Conservation (phyloP, 2,888 invertebrate genomes). For the Aspidiotus rigidus region DNA sequence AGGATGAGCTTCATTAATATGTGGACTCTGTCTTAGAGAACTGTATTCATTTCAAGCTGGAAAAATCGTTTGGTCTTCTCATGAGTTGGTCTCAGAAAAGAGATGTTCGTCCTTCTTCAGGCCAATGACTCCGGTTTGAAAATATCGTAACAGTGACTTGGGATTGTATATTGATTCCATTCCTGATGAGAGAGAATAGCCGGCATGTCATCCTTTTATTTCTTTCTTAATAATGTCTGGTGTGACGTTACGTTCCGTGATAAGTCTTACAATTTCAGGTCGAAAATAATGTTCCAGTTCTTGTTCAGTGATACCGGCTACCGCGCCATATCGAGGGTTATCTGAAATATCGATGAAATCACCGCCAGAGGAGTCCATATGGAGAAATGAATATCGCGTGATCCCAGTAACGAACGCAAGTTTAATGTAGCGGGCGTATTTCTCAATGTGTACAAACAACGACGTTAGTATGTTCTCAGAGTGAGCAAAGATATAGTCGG, state of each 20-base stretch:
- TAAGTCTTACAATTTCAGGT: constrained; percentile 4
- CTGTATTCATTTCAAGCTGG: neutral
- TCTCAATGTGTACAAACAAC: too few relatives aligned
- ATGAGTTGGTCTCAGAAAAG: too few relatives aligned
- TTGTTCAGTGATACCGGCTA: constrained; percentile 5
- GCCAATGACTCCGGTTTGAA: too few relatives aligned
- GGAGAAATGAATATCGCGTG: constrained; percentile 10
- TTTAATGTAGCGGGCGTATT: neutral
- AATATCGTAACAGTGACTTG: too few relatives aligned
- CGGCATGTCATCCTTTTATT: too few relatives aligned
- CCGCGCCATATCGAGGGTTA: constrained; percentile 4
- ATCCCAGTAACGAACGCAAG: neutral
- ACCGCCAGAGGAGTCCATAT: constrained; percentile 8
- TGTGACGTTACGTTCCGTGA: neutral
- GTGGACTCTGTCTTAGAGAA: neutral
- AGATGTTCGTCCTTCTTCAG: too few relatives aligned
- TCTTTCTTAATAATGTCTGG: constrained; percentile 6
- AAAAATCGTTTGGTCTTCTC: constrained; percentile 4
- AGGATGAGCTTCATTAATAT: neutral
- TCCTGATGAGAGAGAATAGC: too few relatives aligned
- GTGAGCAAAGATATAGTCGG: too few relatives aligned
- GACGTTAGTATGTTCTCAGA: too few relatives aligned
- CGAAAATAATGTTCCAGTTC: too few relatives aligned
- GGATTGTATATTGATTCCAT: too few relatives aligned
- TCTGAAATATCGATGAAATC: constrained; percentile 7